Evolutionary conservation across 2,888 invertebrate species (phyloP), one percentile per base, ranked within the genome.

Genomic region (Willowsia nigromaculata): DNA sequence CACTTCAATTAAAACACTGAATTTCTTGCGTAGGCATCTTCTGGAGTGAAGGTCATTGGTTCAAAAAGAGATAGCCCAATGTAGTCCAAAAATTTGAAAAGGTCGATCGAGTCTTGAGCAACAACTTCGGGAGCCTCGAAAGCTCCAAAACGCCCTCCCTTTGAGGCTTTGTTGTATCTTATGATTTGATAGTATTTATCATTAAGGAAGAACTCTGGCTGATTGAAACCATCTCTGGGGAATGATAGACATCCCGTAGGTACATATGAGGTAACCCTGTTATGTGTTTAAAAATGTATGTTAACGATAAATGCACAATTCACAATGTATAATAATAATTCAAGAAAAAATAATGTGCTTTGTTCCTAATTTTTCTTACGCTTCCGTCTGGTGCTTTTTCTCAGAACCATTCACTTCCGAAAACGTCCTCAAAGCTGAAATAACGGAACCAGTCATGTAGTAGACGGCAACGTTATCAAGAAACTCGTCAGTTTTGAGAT

Each of bases 61-160:
- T 88, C 88, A 59, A 88, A 88, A 22, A 84, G 15, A 6, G 88
- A 88, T 25, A 88, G 62, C 5, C 83, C 88, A 40, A 84, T 76
- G 18, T 53, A 88, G 30, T 88, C 88, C 15, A 88, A 47, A 65
- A 84, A 78, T 40, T 83, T 83, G 40, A 76, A 88, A 25, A 84
- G 59, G 27, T 88, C 88, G 22, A 95, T 95, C 4, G 98, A 94
- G 93, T 98, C 97, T 0, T 95, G 94, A 2, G 97, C 96, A 37
- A 98, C 93, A 0, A 96, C 92, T 65, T 95, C 94, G 0, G 98
- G 97, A 90, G 95, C 95, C 93, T 98, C 97, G 85, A 98, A 94
- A 0, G 98, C 97, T 0, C 96, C 96, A 94, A 98, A 98, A 93
- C 98, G 98, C 0, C 98, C 98, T 0, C 97, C 97, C 4, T 95